These are phyloP conservation scores for Corythornis madagascariensis DNA, from an alignment of 2,113 vertebrate species.

Conservation along the genomic window DNA sequence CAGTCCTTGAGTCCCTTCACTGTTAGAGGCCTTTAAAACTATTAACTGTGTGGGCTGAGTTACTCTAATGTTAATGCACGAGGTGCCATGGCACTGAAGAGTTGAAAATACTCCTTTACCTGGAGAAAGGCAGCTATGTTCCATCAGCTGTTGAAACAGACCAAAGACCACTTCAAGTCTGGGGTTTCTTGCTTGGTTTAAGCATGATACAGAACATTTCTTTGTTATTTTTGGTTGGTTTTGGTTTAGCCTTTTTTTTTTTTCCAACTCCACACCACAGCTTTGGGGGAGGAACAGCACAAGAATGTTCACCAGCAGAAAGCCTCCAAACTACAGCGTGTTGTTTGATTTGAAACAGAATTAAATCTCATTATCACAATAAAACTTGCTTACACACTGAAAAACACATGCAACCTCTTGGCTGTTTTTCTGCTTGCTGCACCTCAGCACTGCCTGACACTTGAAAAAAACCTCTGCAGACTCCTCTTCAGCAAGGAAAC, in stretches of 20 bases:
- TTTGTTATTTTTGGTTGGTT: background rate
- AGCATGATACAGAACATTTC: background rate
- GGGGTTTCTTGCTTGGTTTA: background rate
- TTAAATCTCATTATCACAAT: background rate
- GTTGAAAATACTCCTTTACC: background rate
- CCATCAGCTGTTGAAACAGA: background rate
- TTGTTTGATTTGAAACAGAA: conserved; percentile 27
- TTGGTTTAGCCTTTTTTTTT: too few species aligned
- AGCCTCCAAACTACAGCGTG: background rate
- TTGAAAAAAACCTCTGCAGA: background rate
- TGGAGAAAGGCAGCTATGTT: background rate
- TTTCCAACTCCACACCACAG: background rate
- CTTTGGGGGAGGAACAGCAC: background rate
- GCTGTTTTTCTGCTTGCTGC: background rate
- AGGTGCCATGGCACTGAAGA: background rate
- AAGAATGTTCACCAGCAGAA: background rate
- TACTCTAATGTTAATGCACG: background rate
- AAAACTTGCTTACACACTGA: background rate
- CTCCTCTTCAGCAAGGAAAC: background rate
- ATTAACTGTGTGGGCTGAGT: background rate
- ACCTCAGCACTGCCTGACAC: background rate
- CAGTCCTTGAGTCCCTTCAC: background rate
- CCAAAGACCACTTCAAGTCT: background rate
- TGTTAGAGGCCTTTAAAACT: background rate
- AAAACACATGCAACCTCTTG: background rate